Evolutionary conservation across 2,888 invertebrate species (phyloP).

Genomic region (Xestobium rufovillosum): DNA sequence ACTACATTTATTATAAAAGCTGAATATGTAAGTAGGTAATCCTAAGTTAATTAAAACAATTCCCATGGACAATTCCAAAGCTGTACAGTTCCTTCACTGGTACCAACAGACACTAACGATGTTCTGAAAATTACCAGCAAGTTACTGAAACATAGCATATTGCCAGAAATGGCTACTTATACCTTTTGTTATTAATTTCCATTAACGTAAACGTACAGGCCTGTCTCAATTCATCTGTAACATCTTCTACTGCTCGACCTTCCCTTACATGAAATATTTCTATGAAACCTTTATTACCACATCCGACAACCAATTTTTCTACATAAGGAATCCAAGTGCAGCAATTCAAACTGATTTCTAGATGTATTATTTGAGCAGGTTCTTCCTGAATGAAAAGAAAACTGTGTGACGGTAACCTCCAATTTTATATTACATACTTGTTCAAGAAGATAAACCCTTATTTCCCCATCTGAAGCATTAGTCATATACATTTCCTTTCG

Average conservation of each 20-base stretch:
- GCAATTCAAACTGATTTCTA: constrained; percentile 28
- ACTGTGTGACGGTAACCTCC: constrained; percentile 7
- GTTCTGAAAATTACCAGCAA: too few species aligned
- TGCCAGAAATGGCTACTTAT: too few species aligned
- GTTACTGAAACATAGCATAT: not conserved
- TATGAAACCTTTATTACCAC: constrained; percentile 33
- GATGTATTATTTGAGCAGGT: constrained; percentile 38
- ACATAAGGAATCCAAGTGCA: constrained; percentile 36
- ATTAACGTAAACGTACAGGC: constrained; percentile 19
- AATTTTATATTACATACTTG: constrained; percentile 30
- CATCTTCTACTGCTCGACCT: constrained; percentile 29
- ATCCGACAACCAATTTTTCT: constrained; percentile 36
- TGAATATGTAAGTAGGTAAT: too few species aligned
- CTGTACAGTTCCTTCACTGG: constrained; percentile 34
- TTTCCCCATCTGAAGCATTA: constrained; percentile 38
- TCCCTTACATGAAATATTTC: constrained; percentile 36
- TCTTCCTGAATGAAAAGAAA: constrained; percentile 31
- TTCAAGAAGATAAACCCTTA: constrained; percentile 38
- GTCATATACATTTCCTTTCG: constrained; percentile 40
- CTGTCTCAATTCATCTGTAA: constrained; percentile 18
- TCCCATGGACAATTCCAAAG: constrained; percentile 40
- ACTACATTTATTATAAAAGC: too few species aligned
- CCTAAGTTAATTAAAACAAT: too few species aligned
- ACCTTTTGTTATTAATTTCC: constrained; percentile 28
- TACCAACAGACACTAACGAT: constrained; percentile 34